Percentiles rank a stretch among this genome's conserved stretches.
Conservation (phyloP, 1,140 invertebrate genomes). For the Anoplophora glabripennis region DNA sequence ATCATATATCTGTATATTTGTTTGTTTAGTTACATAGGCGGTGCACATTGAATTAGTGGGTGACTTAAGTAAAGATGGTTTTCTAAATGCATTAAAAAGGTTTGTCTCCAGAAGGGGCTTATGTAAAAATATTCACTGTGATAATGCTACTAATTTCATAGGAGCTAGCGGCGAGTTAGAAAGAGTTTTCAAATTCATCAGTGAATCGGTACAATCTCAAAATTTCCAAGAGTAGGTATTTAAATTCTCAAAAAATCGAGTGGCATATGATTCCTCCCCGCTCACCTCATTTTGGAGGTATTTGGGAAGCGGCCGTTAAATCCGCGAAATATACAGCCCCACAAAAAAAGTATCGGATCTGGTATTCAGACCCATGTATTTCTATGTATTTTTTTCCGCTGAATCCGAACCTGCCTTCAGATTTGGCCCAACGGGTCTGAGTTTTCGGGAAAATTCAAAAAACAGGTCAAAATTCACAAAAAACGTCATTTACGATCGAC, state of each 20-base stretch:
- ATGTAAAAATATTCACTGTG: slow-evolving; percentile 30
- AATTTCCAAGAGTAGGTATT: slow-evolving; percentile 30
- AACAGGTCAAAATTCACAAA: too few relatives aligned
- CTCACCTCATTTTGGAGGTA: slow-evolving; percentile 28
- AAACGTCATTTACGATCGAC: too few relatives aligned
- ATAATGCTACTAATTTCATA: slow-evolving; percentile 39
- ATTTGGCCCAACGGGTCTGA: too few relatives aligned
- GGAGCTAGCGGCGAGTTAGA: slow-evolving; percentile 35
- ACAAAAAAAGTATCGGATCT: too few relatives aligned
- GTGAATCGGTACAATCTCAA: slow-evolving; percentile 47
- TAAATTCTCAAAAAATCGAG: slow-evolving; percentile 46
- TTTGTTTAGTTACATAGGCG: slow-evolving; percentile 24
- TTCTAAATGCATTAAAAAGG: slow-evolving; percentile 29
- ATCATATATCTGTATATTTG: slow-evolving; percentile 29
- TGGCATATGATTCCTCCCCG: slow-evolving; percentile 29
- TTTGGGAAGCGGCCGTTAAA: slow-evolving; percentile 29
- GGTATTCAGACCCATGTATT: too few relatives aligned
- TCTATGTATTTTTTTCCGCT: too few relatives aligned
- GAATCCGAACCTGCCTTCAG: too few relatives aligned
- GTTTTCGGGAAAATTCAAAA: too few relatives aligned
- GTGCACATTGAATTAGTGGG: slow-evolving; percentile 38
- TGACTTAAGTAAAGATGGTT: slow-evolving; percentile 31
- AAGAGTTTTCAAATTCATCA: slow-evolving; percentile 45
- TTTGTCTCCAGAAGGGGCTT: slow-evolving; percentile 35
- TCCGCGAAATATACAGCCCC: slow-evolving; percentile 28